Evolutionary conservation across 2,797 vertebrate genomes (phyloP).

Genomic region (Hippoglossus hippoglossus): DNA sequence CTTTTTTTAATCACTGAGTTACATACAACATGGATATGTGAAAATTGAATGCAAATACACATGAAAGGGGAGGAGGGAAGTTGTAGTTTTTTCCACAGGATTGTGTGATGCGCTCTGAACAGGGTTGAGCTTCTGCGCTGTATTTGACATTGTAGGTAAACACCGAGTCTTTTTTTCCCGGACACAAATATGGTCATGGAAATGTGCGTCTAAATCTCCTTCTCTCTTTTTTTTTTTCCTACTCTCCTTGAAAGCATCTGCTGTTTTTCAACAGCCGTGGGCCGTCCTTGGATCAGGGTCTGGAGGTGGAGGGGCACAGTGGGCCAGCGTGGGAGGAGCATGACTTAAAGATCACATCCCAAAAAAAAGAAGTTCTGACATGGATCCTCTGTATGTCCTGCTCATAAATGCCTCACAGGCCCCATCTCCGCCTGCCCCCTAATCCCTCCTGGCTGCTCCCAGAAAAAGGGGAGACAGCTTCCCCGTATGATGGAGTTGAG

Average conservation of each 20-base stretch:
- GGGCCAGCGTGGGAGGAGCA: constrained; percentile 66
- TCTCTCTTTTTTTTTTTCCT: constrained; percentile 14
- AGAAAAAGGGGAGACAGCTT: constrained; percentile 62
- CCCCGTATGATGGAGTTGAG: constrained; percentile 58
- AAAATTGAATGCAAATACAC: constrained; percentile 6
- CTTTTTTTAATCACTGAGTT: background rate
- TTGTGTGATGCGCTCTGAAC: constrained; percentile 8
- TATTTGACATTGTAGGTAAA: constrained; percentile 14
- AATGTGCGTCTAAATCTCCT: constrained; percentile 47
- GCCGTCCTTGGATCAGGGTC: constrained; percentile 68
- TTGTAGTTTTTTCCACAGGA: background rate
- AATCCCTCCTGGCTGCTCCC: constrained; percentile 64
- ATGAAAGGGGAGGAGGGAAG: background rate
- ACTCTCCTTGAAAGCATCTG: constrained; percentile 76
- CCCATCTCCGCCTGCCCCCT: constrained; percentile 71
- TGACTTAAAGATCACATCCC: constrained; percentile 61
- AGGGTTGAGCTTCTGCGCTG: constrained; percentile 9
- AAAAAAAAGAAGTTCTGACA: constrained; percentile 45
- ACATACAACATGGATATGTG: constrained; percentile 27
- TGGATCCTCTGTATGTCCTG: constrained; percentile 57
- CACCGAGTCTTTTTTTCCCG: constrained; percentile 17
- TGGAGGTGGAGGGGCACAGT: constrained; percentile 60
- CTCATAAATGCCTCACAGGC: constrained; percentile 75
- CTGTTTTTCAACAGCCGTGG: constrained; percentile 75
- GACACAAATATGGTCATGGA: constrained; percentile 53